These are phyloP conservation scores for Alloscopus bannaensis DNA, from an alignment of 2,888 invertebrate genomes.

Conservation along the genomic window DNA sequence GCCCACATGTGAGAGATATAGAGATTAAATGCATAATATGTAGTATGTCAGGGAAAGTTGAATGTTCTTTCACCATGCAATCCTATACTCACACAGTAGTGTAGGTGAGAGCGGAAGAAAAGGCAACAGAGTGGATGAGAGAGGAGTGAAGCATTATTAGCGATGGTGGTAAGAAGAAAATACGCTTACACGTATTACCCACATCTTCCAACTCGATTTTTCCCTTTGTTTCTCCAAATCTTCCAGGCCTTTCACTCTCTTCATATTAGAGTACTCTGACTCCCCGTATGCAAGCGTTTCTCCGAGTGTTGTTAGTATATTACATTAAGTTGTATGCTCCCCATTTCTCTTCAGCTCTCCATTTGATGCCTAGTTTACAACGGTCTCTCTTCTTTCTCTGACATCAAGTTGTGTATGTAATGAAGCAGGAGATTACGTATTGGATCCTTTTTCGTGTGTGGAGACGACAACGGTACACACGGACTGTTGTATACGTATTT, in stretches of 20 bases:
- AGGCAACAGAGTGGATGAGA: not conserved
- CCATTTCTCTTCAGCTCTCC: no score
- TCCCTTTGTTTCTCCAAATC: no score
- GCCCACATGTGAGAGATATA: not conserved
- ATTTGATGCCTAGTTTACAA: slow-evolving; percentile 16
- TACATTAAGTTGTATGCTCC: slow-evolving; percentile 2
- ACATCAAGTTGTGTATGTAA: slow-evolving; percentile 13
- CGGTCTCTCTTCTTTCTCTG: no score
- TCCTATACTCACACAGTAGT: not conserved
- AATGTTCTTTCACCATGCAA: slow-evolving; percentile 54
- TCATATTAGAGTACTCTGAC: no score
- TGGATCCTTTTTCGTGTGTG: no score
- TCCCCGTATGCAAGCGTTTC: no score
- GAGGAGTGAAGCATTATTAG: slow-evolving; percentile 18
- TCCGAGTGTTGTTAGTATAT: no score
- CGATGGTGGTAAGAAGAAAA: not conserved
- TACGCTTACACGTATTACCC: not conserved
- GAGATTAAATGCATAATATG: not conserved
- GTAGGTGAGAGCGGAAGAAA: slow-evolving; percentile 14
- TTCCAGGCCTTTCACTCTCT: no score
- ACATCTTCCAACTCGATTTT: no score
- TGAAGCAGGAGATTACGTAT: slow-evolving; percentile 14
- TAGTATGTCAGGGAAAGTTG: slow-evolving; percentile 22
- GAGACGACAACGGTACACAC: no score
- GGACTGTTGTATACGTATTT: slow-evolving; percentile 4